Base-by-base conservation (phyloP, 2,888 invertebrate species). In the Calameuta idolon region DNA sequence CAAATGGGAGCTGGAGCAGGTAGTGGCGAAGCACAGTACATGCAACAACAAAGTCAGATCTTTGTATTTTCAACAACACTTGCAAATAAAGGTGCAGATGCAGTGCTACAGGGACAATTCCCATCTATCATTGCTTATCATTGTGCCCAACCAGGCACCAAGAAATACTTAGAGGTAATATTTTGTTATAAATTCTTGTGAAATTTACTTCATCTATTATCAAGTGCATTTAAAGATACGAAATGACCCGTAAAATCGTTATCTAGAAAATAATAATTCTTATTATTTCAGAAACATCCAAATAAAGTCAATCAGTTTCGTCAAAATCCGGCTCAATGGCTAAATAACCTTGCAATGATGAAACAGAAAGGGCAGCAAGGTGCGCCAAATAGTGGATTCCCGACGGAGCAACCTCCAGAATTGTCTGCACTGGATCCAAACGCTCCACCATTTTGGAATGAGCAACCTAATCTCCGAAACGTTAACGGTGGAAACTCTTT, bases 1-100 rank as follows among this genome's bases (percentile, higher is more conserved):
- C 96, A 96, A 85, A 93, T 93, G 84, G 92, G 92, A 76, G 95
- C 95, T 84, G 95, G 96, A 89, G 92, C 93, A 35, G 94, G 95
- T 83, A 95, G 96, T 82, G 96, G 96, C 94, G 97, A 97, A 93
- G 96, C 96, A 83, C 95, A 95, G 89, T 96, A 96, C 88, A 96
- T 96, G 96, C 97, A 98, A 93, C 98, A 99, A 92, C 98, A 98
- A 92, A 98, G 97, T 92, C 98, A 98, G 92, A 98, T 99, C 91
- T 99, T 98, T 94, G 98, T 99, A 85, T 99, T 99, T 93, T 97
- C 98, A 34, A 98, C 99, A 12, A 93, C 95, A 87, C 93, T 98
- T 92, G 99, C 98, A 4, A 99, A 99, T 92, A 96, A 97, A 90
- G 98, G 98, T 9, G 98, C 98, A 0, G 98, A 99, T 87, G 95